A percentile compares a stretch with the other conserved stretches of the same genome.
Evolutionary conservation across 2,113 vertebrate genomes (phyloP).

Genomic region (Felis catus): F.catus_Fca126_mat1.0 CM031420.1:27350001-27350500

Average conservation of each 20-base stretch:
- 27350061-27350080: background rate
- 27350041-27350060: constrained; percentile 12
- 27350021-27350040: constrained; percentile 7
- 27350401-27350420: background rate
- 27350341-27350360: background rate
- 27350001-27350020: background rate
- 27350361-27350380: background rate
- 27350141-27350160: constrained; percentile 25
- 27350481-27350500: background rate
- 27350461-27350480: background rate
- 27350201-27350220: background rate
- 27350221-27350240: background rate
- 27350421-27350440: background rate
- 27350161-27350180: constrained; percentile 31
- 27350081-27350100: background rate
- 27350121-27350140: constrained; percentile 3
- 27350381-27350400: background rate
- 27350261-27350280: background rate
- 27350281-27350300: background rate
- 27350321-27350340: background rate
- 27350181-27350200: background rate
- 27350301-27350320: background rate
- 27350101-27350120: background rate
- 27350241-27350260: background rate
- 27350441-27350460: background rate